Percentiles rank a stretch among this genome's conserved stretches.
Conservation (phyloP, 2,888 invertebrate genomes). For the Osmoderma eremita region DNA sequence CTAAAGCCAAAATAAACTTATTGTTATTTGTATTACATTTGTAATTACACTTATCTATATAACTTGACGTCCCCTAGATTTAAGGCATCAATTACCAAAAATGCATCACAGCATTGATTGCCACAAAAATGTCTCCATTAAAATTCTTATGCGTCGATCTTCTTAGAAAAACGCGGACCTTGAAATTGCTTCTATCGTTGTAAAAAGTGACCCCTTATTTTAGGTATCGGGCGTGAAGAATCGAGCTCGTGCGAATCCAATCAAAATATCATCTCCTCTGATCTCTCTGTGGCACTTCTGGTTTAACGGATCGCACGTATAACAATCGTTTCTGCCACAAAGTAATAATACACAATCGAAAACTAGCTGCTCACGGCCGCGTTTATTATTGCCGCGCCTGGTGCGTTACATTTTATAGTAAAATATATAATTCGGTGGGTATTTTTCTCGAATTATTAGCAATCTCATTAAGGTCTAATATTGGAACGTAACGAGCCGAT, state of each 20-base stretch:
- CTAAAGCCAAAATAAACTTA: too few species aligned
- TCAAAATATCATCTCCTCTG: constrained; percentile 33
- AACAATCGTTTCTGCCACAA: constrained; percentile 17
- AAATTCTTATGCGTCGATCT: not conserved
- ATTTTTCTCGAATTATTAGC: constrained; percentile 45
- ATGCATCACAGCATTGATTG: too few species aligned
- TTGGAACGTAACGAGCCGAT: constrained; percentile 42
- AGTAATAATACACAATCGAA: constrained; percentile 30
- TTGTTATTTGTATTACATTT: too few species aligned
- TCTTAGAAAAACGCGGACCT: constrained; percentile 18
- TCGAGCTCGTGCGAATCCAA: constrained; percentile 33
- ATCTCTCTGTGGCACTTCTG: constrained; percentile 3
- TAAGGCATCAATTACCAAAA: too few species aligned
- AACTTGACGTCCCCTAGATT: too few species aligned
- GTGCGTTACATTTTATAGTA: constrained; percentile 34
- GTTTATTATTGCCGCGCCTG: constrained; percentile 24
- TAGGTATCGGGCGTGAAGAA: constrained; percentile 24
- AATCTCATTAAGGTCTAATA: constrained; percentile 45
- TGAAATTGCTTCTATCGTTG: constrained; percentile 28
- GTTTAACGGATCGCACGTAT: constrained; percentile 22
- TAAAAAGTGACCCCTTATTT: constrained; percentile 27
- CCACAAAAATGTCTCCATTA: too few species aligned
- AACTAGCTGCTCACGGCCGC: constrained; percentile 14
- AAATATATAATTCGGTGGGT: constrained; percentile 38
- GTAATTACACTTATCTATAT: too few species aligned